Conservation (phyloP, 2,113 vertebrate genomes). For the Indicator maculatus region DNA sequence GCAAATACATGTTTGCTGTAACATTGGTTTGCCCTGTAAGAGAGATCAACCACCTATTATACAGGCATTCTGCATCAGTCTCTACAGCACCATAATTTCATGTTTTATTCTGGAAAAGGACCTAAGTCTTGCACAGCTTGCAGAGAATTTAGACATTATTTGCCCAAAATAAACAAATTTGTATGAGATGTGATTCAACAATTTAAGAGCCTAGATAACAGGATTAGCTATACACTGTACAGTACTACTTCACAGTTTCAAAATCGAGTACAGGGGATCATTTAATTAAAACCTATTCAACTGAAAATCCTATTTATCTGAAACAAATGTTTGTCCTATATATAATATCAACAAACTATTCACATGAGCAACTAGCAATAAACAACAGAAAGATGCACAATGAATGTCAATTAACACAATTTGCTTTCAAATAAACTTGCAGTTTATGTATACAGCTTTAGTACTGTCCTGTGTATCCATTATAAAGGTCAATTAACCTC, state of each 20-base stretch:
- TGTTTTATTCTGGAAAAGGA: neutral
- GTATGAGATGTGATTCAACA: neutral
- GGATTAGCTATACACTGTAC: constrained; percentile 40
- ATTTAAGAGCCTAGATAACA: constrained; percentile 42
- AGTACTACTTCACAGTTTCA: constrained; percentile 49
- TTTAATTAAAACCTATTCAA: constrained; percentile 80
- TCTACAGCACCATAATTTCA: neutral
- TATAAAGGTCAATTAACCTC: constrained; percentile 67
- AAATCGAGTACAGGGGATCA: constrained; percentile 58
- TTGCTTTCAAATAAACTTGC: constrained; percentile 70
- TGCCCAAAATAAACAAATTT: constrained; percentile 36
- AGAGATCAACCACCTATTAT: neutral
- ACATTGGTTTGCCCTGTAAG: neutral
- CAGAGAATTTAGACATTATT: constrained; percentile 26
- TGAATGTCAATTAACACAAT: constrained; percentile 79
- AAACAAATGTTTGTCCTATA: constrained; percentile 77
- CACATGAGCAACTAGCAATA: constrained; percentile 76
- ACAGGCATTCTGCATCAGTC: neutral
- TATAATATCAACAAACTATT: constrained; percentile 75
- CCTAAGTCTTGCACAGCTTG: neutral
- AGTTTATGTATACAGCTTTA: constrained; percentile 55
- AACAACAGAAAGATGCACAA: constrained; percentile 73
- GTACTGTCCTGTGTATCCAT: constrained; percentile 63
- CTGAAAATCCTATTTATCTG: constrained; percentile 77
- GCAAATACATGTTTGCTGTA: neutral